phyloP scores from a whole-genome alignment of 2,888 invertebrate genomes.

The Pseudolycoriella hygida region DNA sequence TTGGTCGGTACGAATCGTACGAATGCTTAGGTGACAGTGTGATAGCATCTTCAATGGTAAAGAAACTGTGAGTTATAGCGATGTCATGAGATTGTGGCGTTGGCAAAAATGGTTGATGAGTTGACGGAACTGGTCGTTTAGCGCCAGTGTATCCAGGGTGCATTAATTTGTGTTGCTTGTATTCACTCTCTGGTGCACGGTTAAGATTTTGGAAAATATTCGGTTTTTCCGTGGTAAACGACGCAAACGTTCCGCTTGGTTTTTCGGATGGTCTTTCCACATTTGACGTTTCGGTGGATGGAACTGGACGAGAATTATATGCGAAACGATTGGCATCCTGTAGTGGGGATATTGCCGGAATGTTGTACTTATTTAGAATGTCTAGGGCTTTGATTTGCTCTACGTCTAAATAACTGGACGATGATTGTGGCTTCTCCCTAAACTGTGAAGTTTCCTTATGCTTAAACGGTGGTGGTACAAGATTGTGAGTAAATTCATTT shows the following conservation, averaged over 20 bases:
- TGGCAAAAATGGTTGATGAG: conserved; percentile 7
- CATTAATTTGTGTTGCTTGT: conserved; percentile 10
- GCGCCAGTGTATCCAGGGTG: conserved; percentile 10
- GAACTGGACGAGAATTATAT: conserved; percentile 1
- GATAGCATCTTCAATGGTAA: conserved; percentile 14
- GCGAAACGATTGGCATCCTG: conserved; percentile 8
- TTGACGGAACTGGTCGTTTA: conserved; percentile 1
- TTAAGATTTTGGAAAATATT: conserved; percentile 9
- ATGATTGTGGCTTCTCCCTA: conserved; percentile 3
- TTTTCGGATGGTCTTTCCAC: neutral
- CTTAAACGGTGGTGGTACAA: conserved; percentile 10
- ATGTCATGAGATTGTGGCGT: conserved; percentile 4
- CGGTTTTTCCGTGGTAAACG: conserved; percentile 9
- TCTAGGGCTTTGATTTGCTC: conserved; percentile 8
- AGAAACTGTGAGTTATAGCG: conserved; percentile 11
- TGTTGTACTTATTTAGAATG: conserved; percentile 10
- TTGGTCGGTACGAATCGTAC: conserved; percentile 1
- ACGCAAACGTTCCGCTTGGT: neutral
- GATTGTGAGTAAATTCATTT: conserved; percentile 8
- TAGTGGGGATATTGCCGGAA: conserved; percentile 9
- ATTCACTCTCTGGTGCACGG: conserved; percentile 8
- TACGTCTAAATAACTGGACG: neutral
- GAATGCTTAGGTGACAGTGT: conserved; percentile 7
- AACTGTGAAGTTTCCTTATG: conserved; percentile 7
- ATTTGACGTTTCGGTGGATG: neutral